Percentiles rank a stretch among this genome's conserved stretches.
Evolutionary conservation across 2,113 vertebrate species (phyloP).

Genomic region (Bos javanicus): DNA sequence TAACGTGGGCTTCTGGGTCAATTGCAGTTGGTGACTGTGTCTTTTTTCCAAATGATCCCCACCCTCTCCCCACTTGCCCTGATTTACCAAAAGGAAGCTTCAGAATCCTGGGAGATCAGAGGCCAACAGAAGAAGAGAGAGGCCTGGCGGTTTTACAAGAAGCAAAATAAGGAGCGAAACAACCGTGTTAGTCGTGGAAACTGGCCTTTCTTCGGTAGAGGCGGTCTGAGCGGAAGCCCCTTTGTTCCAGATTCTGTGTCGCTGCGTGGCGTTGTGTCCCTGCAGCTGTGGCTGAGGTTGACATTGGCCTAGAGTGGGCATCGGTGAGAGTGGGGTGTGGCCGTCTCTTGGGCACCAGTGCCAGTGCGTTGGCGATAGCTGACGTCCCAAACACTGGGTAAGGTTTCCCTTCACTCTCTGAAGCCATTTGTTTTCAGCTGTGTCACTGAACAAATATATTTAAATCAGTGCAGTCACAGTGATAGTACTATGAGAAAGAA

Average conservation of each 20-base stretch:
- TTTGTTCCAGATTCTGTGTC: neutral
- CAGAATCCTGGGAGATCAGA: neutral
- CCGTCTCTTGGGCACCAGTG: rapidly evolving
- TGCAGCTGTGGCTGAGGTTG: neutral
- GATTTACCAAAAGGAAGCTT: neutral
- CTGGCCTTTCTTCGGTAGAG: neutral
- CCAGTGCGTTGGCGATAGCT: rapidly evolving
- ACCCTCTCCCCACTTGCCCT: rapidly evolving
- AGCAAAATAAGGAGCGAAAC: neutral
- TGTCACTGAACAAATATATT: neutral
- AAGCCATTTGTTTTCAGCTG: neutral
- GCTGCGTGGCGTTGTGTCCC: rapidly evolving
- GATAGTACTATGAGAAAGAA: neutral
- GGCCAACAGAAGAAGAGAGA: neutral
- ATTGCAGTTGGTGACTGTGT: neutral
- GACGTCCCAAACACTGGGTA: neutral
- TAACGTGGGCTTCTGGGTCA: neutral
- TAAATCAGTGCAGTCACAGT: neutral
- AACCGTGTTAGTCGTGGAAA: neutral
- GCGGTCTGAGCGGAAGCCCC: neutral
- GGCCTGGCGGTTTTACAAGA: neutral
- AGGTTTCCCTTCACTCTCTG: neutral
- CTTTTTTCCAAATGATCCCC: neutral
- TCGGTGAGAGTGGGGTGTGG: neutral
- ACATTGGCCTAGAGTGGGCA: neutral